These are phyloP conservation scores for Girardinus metallicus DNA, from an alignment of 2,797 vertebrate genomes.

Conservation along the genomic window DNA sequence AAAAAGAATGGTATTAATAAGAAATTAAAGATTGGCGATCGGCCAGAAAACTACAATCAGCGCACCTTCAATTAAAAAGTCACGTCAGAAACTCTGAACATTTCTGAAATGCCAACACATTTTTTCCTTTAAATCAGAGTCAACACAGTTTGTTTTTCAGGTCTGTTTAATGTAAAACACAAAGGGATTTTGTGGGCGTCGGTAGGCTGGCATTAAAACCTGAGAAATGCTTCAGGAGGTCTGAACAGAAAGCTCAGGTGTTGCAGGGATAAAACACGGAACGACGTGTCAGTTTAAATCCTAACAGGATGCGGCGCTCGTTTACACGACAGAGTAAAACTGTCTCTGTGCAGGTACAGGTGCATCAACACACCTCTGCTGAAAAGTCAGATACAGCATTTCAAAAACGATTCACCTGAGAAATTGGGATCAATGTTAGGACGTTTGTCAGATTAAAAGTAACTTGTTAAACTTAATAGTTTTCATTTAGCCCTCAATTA, in stretches of 20 bases:
- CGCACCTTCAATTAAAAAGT: background rate
- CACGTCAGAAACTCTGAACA: background rate
- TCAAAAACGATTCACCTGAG: background rate
- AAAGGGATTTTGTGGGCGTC: background rate
- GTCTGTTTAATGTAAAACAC: background rate
- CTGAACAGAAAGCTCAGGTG: conserved; percentile 1
- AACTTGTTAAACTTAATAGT: background rate
- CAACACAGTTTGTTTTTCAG: background rate
- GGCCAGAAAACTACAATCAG: no score
- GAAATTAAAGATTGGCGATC: background rate
- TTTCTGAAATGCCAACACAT: background rate
- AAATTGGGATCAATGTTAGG: background rate
- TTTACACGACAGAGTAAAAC: conserved; percentile 21
- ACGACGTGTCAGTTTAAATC: background rate
- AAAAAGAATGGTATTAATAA: background rate
- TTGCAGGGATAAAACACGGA: background rate
- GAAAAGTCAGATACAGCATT: background rate
- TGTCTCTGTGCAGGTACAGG: background rate
- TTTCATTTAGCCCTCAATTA: background rate
- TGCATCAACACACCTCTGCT: background rate
- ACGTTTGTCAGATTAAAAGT: background rate
- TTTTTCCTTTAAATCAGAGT: background rate
- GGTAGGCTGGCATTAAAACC: conserved; percentile 30
- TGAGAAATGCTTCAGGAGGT: conserved; percentile 17
- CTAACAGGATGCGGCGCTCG: conserved; percentile 13